These are phyloP conservation scores for Sternotherus odoratus DNA, from an alignment of 2,797 vertebrate genomes.

Conservation along the genomic window DNA sequence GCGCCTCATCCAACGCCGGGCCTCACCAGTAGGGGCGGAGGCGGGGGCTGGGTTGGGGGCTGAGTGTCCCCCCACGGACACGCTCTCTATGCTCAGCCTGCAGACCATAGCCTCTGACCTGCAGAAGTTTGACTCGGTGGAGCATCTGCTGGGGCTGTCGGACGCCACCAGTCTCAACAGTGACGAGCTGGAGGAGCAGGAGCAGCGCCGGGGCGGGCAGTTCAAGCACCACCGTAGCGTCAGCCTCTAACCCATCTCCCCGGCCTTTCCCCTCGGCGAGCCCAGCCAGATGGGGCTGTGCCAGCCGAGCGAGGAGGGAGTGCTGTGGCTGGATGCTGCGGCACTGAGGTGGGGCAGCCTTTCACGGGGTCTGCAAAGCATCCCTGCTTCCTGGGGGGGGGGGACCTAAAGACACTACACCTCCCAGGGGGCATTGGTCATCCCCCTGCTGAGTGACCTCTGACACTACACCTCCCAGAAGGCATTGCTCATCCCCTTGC, in stretches of 20 bases:
- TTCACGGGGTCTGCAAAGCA: background rate
- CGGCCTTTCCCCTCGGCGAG: background rate
- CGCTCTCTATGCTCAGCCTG: slow-evolving; percentile 88
- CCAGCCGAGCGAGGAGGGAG: background rate
- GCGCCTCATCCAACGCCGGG: slow-evolving; percentile 67
- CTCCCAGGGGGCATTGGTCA: background rate
- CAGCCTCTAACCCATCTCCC: slow-evolving; percentile 68
- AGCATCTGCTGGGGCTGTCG: slow-evolving; percentile 86
- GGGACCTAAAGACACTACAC: background rate
- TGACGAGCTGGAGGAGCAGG: slow-evolving; percentile 65
- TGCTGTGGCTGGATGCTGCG: background rate
- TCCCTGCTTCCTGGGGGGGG: background rate
- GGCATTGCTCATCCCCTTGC: background rate
- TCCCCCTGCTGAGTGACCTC: background rate
- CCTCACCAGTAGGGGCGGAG: slow-evolving; percentile 87
- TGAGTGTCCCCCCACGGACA: slow-evolving; percentile 72
- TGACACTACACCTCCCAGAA: background rate
- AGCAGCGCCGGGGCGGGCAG: background rate
- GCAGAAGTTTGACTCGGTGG: slow-evolving; percentile 92
- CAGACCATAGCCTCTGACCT: slow-evolving; percentile 92
- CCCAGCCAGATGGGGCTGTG: background rate
- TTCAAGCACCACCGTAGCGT: slow-evolving; percentile 80
- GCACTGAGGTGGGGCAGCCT: no score
- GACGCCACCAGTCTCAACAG: slow-evolving; percentile 84
- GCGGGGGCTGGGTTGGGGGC: slow-evolving; percentile 73